phyloP scores from a whole-genome alignment of 2,888 invertebrate genomes.

The Chaitophorus viminalis region DNA sequence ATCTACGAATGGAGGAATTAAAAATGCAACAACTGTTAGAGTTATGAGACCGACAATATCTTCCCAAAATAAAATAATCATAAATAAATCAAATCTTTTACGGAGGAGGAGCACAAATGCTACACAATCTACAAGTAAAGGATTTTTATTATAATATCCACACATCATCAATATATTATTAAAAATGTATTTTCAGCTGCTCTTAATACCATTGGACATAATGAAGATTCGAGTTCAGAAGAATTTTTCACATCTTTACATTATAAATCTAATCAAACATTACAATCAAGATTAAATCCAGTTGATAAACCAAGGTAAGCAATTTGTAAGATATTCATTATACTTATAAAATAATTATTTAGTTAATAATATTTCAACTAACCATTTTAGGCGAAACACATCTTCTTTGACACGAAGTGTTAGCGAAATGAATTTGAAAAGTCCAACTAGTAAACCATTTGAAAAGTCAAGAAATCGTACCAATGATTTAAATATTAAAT shows the following conservation, averaged over 20 bases:
- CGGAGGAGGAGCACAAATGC: conserved; percentile 67
- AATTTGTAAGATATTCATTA: not conserved
- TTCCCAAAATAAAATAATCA: conserved; percentile 78
- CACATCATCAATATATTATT: conserved; percentile 14
- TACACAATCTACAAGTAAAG: conserved; percentile 76
- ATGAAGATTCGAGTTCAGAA: conserved; percentile 86
- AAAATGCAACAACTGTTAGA: conserved; percentile 69
- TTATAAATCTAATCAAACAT: conserved; percentile 14
- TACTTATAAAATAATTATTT: not conserved
- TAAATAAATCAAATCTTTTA: conserved; percentile 61
- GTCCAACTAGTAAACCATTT: conserved; percentile 34
- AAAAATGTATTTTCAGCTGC: conserved; percentile 71
- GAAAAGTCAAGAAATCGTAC: conserved; percentile 32
- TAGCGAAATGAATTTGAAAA: conserved; percentile 54
- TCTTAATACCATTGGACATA: conserved; percentile 74
- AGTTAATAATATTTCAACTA: not conserved
- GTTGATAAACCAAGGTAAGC: conserved; percentile 30
- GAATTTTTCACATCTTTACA: conserved; percentile 67
- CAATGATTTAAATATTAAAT: conserved; percentile 9
- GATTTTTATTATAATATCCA: conserved; percentile 63
- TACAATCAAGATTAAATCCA: conserved; percentile 22
- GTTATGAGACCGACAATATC: conserved; percentile 83
- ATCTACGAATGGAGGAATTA: conserved; percentile 34
- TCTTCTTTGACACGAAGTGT: conserved; percentile 39
- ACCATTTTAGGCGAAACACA: conserved; percentile 2